A percentile compares a stretch with the other conserved stretches of the same genome.
These are phyloP conservation scores for Empidonax traillii DNA, from an alignment of 2,113 vertebrate genomes.

Conservation along the genomic window DNA sequence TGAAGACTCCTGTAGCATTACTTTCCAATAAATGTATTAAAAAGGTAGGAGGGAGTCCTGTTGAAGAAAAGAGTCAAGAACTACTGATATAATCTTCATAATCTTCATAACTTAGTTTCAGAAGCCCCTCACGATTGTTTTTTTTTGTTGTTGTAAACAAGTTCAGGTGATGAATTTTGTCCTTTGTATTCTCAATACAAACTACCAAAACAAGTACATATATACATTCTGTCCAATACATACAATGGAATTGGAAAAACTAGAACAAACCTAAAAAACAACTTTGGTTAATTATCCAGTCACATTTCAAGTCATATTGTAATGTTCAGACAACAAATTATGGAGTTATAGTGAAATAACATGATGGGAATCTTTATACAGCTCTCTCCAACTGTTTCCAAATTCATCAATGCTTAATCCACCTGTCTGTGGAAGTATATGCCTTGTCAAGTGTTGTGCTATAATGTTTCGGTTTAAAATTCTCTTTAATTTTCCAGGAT, in stretches of 20 bases:
- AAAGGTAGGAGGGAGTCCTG: background rate
- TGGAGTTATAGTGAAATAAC: background rate
- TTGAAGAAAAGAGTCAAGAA: background rate
- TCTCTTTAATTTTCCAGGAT: conserved; percentile 52
- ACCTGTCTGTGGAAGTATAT: background rate
- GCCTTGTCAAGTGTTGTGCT: background rate
- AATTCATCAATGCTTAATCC: conserved; percentile 6
- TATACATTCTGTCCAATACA: background rate
- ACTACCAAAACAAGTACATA: background rate
- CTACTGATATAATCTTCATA: background rate
- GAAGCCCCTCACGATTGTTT: background rate
- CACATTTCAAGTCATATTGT: background rate
- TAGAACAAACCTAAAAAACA: background rate
- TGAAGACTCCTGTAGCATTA: background rate
- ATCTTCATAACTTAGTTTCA: background rate
- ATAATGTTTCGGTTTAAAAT: conserved; percentile 17
- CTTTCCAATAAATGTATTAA: background rate
- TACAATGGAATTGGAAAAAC: accelerated
- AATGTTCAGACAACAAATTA: background rate
- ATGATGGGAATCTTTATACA: background rate
- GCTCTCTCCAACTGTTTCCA: background rate
- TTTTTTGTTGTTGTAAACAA: background rate
- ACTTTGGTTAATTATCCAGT: background rate
- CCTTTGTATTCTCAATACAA: background rate
- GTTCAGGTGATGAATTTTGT: background rate